Evolutionary conservation across 1,140 invertebrate genomes (phyloP).

Genomic region (Campoletis sonorensis): DNA sequence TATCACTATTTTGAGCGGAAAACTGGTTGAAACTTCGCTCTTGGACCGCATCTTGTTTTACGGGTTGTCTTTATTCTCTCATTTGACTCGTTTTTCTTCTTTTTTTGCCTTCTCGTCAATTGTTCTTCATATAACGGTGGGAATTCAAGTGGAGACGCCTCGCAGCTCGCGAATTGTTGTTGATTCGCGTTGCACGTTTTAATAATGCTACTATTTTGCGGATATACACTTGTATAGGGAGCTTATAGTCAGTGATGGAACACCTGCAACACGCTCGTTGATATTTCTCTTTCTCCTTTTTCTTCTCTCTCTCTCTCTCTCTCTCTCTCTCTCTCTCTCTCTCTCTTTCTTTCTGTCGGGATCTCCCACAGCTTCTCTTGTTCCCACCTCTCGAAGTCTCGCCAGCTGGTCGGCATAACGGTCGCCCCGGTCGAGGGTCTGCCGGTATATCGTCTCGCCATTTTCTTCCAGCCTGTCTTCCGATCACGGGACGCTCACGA

Average conservation of each 20-base stretch:
- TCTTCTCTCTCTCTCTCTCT: neutral
- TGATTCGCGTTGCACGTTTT: neutral
- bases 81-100: neutral
- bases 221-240: neutral
- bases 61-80: neutral
- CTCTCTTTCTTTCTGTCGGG: constrained; percentile 44
- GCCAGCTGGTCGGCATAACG: constrained; percentile 21
- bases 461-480: constrained; percentile 15
- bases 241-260: constrained; percentile 1
- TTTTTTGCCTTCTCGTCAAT: neutral
- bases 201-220: neutral
- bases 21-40: neutral
- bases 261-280: constrained; percentile 19
- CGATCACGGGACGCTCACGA: neutral
- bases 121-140: neutral
- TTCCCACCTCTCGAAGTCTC: constrained; percentile 26
- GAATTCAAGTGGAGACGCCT: neutral
- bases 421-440: constrained; percentile 17
- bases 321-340: neutral
- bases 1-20: too few relatives aligned
- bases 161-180: neutral
- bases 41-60: too few relatives aligned
- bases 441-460: neutral
- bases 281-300: neutral
- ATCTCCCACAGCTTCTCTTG: constrained; percentile 18